A percentile compares a stretch with the other conserved stretches of the same genome.
These are phyloP conservation scores for Cheilinus undulatus DNA, from an alignment of 2,113 vertebrate genomes.

Conservation along the genomic window DNA sequence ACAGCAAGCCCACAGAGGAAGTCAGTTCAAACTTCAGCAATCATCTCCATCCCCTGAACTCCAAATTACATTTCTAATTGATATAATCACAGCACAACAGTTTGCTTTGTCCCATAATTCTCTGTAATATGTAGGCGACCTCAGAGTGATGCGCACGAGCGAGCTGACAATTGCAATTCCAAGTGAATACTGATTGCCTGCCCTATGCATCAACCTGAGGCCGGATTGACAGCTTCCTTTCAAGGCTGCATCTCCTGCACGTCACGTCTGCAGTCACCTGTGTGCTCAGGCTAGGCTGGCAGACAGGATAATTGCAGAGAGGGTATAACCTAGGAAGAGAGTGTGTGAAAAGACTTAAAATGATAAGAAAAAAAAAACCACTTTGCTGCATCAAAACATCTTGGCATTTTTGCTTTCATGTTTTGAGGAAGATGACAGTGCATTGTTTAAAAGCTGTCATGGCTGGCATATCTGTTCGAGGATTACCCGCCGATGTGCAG, in stretches of 20 bases:
- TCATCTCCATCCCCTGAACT: constrained; percentile 1
- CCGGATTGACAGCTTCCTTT: constrained; percentile 46
- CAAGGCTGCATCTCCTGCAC: constrained; percentile 21
- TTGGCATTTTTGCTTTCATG: constrained; percentile 20
- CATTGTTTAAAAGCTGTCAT: constrained; percentile 23
- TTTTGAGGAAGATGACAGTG: constrained; percentile 15
- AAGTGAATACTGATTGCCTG: constrained; percentile 47
- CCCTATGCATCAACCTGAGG: constrained; percentile 5
- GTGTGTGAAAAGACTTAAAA: neutral
- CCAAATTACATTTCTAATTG: constrained; percentile 28
- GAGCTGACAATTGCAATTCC: constrained; percentile 40
- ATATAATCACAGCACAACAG: constrained; percentile 42
- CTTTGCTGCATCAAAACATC: constrained; percentile 24
- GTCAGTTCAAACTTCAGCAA: neutral
- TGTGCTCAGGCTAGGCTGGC: constrained; percentile 18
- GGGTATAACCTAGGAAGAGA: neutral
- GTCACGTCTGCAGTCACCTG: neutral
- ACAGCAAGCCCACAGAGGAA: neutral
- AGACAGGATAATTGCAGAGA: constrained; percentile 55
- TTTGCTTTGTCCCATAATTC: constrained; percentile 37
- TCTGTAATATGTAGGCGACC: constrained; percentile 26
- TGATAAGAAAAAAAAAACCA: constrained; percentile 14
- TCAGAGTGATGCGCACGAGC: constrained; percentile 38
- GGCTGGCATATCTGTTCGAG: neutral
- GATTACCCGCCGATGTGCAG: neutral